Evolutionary conservation across 2,113 vertebrate species (phyloP).

Genomic region (Puntigrus tetrazona): DNA sequence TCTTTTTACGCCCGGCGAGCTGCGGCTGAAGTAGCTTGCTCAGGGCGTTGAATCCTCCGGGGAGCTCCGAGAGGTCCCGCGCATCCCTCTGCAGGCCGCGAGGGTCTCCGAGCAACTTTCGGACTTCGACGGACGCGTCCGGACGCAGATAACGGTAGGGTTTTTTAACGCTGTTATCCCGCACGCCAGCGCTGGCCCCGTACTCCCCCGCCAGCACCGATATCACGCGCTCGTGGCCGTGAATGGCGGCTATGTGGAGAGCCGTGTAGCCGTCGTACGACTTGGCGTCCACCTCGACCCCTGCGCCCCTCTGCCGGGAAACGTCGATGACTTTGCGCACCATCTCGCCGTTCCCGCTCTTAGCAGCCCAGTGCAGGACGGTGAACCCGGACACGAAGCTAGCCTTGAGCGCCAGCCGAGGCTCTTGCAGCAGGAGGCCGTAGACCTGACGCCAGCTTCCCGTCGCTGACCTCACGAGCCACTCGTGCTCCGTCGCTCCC

Average conservation of each 20-base stretch:
- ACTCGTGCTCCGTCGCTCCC: constrained; percentile 84
- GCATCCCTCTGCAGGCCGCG: background rate
- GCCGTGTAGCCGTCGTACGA: constrained; percentile 90
- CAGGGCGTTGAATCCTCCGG: constrained; percentile 81
- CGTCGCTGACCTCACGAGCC: constrained; percentile 82
- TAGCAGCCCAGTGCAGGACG: constrained; percentile 94
- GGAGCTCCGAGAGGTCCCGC: constrained; percentile 78
- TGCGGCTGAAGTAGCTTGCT: constrained; percentile 85
- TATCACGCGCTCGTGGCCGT: constrained; percentile 78
- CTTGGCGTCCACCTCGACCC: constrained; percentile 80
- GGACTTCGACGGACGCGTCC: constrained; percentile 71
- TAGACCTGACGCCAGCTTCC: constrained; percentile 87
- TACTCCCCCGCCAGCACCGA: constrained; percentile 78
- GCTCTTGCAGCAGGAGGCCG: constrained; percentile 80
- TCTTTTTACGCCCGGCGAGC: constrained; percentile 72
- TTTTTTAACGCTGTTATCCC: constrained; percentile 91
- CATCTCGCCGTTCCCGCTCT: constrained; percentile 84
- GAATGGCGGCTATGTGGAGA: constrained; percentile 89
- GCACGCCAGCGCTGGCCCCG: constrained; percentile 77
- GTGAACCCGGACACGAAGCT: constrained; percentile 95
- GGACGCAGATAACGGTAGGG: constrained; percentile 83
- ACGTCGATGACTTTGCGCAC: constrained; percentile 79
- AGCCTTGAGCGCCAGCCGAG: constrained; percentile 77
- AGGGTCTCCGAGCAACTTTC: constrained; percentile 81
- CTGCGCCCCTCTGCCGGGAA: constrained; percentile 69